Evolutionary conservation across 2,888 invertebrate species (phyloP).

Genomic region (Petrophora chlorosata): DNA sequence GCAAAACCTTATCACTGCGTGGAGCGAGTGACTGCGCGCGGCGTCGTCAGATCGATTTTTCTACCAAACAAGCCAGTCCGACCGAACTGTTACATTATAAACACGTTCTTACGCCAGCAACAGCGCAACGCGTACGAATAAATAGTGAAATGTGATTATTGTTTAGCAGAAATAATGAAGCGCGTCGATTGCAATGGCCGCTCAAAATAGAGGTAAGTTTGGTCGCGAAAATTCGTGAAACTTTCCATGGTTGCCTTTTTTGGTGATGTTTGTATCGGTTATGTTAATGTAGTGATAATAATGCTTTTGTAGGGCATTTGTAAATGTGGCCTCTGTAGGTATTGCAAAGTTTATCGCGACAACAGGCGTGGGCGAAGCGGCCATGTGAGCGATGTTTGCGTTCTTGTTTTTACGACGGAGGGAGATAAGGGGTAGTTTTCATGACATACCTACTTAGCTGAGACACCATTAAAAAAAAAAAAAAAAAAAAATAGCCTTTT

Average conservation of each 20-base stretch:
- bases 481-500: too few species aligned
- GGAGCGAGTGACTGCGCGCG: conserved; percentile 70
- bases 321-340: conserved; percentile 45
- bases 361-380: conserved; percentile 65
- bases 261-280: conserved; percentile 27
- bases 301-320: conserved; percentile 47
- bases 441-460: conserved; percentile 27
- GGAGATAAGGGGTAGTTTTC: conserved; percentile 56
- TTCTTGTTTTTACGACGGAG: conserved; percentile 57
- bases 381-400: conserved; percentile 70
- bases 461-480: too few species aligned
- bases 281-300: conserved; percentile 40
- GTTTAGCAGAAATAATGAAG: conserved; percentile 56
- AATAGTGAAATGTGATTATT: conserved; percentile 57
- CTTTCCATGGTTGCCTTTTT: conserved; percentile 14
- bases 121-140: conserved; percentile 39
- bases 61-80: conserved; percentile 72
- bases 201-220: conserved; percentile 74
- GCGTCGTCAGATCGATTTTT: conserved; percentile 74
- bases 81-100: conserved; percentile 69
- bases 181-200: conserved; percentile 61
- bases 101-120: conserved; percentile 63
- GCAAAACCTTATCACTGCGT: conserved; percentile 64
- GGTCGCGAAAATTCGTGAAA: conserved; percentile 18
- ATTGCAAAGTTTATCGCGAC: conserved; percentile 62